These are phyloP conservation scores for Andrena fulva DNA, from an alignment of 2,888 invertebrate genomes.

Conservation along the genomic window DNA sequence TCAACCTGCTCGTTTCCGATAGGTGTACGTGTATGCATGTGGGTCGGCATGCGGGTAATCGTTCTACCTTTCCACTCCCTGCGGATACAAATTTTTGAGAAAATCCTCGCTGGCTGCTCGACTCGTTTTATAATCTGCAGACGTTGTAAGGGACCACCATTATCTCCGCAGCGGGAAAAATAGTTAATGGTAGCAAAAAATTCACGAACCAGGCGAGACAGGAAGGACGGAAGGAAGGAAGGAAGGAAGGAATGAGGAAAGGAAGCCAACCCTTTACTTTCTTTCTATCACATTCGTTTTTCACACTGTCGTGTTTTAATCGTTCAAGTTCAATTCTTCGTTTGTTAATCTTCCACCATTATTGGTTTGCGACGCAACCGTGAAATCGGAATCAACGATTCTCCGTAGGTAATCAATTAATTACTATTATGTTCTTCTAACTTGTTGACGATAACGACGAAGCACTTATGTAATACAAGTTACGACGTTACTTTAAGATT, in stretches of 20 bases:
- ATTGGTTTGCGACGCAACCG: slow-evolving; percentile 9
- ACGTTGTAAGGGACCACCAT: slow-evolving; percentile 43
- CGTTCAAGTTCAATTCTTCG: slow-evolving; percentile 26
- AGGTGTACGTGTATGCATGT: slow-evolving; percentile 35
- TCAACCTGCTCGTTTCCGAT: slow-evolving; percentile 40
- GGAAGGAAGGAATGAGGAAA: too few species aligned
- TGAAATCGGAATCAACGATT: neutral
- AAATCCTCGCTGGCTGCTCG: slow-evolving; percentile 42
- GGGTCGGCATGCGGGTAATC: slow-evolving; percentile 61
- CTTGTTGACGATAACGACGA: neutral
- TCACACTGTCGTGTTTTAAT: slow-evolving; percentile 17
- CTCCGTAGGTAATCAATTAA: neutral
- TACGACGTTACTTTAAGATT: neutral
- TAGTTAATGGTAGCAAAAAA: slow-evolving; percentile 59
- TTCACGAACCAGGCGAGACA: slow-evolving; percentile 32
- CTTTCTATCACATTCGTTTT: slow-evolving; percentile 9
- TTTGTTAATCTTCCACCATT: neutral
- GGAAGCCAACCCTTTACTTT: slow-evolving; percentile 26
- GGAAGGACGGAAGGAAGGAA: slow-evolving; percentile 31
- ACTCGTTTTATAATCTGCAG: slow-evolving; percentile 57
- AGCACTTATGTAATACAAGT: neutral
- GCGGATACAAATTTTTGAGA: slow-evolving; percentile 61
- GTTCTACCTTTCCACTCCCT: slow-evolving; percentile 50
- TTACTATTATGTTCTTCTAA: neutral
- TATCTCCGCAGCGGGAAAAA: slow-evolving; percentile 53